Percentiles rank a stretch among this genome's conserved stretches.
Conservation (phyloP, 2,888 invertebrate species). For the Papilio elwesi region DNA sequence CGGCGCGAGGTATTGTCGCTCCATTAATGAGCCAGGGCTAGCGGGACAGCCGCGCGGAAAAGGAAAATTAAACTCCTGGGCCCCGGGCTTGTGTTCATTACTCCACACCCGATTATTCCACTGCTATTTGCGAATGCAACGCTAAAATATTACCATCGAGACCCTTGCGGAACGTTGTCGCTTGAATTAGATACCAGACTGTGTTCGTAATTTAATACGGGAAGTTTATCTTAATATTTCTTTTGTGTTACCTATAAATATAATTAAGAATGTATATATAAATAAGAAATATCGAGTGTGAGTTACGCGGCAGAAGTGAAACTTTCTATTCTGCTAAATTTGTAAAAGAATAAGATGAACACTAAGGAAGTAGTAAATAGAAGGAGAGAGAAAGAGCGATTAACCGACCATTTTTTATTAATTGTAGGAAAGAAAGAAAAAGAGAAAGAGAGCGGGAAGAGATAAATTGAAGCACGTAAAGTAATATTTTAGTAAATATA, state of each 20-base stretch:
- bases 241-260: neutral
- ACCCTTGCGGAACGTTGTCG: constrained; percentile 26
- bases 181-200: constrained; percentile 36
- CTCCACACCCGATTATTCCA: constrained; percentile 75
- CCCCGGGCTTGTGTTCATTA: constrained; percentile 78
- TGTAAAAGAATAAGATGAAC: too few relatives aligned
- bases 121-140: constrained; percentile 68
- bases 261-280: neutral
- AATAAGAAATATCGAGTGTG: too few relatives aligned
- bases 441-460: too few relatives aligned
- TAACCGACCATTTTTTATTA: too few relatives aligned
- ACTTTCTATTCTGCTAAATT: too few relatives aligned
- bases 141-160: constrained; percentile 58
- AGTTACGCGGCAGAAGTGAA: too few relatives aligned
- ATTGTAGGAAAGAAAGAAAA: too few relatives aligned
- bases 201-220: constrained; percentile 29
- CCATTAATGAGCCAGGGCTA: constrained; percentile 73
- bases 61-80: constrained; percentile 84
- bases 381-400: too few relatives aligned
- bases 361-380: too few relatives aligned
- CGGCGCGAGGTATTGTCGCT: constrained; percentile 78
- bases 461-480: too few relatives aligned
- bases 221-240: constrained; percentile 15
- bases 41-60: constrained; percentile 77
- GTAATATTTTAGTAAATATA: too few relatives aligned